These are phyloP conservation scores for Percopsis transmontana DNA, from an alignment of 2,113 vertebrate species.

Conservation along the genomic window DNA sequence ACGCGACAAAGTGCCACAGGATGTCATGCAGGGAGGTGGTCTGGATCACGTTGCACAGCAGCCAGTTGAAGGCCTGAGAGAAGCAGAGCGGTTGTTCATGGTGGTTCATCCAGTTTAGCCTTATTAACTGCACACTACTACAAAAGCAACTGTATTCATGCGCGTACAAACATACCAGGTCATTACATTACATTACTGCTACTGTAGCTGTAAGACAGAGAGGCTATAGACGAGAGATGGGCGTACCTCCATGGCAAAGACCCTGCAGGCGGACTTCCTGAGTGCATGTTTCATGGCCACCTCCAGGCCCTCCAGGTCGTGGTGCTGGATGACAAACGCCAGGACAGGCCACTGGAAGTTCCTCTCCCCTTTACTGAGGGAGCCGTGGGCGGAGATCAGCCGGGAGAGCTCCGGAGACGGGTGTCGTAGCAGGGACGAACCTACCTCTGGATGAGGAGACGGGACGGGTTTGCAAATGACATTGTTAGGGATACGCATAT, in stretches of 20 bases:
- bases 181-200: no score
- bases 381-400: constrained; percentile 96
- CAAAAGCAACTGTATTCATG: not conserved
- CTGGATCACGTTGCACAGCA: constrained; percentile 98
- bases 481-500: no score
- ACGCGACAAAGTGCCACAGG: constrained; percentile 98
- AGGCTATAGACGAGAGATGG: no score
- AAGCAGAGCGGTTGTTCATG: no score
- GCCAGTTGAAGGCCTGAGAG: constrained; percentile 96
- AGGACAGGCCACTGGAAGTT: constrained; percentile 99
- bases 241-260: constrained; percentile 97
- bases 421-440: constrained; percentile 94
- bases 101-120: not conserved
- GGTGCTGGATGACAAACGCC: constrained; percentile 98
- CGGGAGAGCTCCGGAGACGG: constrained; percentile 97
- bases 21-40: constrained; percentile 98
- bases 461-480: no score
- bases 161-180: not conserved
- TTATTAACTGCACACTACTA: not conserved
- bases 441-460: constrained; percentile 84
- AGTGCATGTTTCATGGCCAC: constrained; percentile 98
- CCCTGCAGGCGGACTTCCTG: constrained; percentile 95
- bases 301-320: constrained; percentile 96
- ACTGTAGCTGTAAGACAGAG: not conserved
- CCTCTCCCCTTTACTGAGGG: constrained; percentile 96